Conservation (phyloP, 2,888 invertebrate species). For the Nebria brevicollis region DNA sequence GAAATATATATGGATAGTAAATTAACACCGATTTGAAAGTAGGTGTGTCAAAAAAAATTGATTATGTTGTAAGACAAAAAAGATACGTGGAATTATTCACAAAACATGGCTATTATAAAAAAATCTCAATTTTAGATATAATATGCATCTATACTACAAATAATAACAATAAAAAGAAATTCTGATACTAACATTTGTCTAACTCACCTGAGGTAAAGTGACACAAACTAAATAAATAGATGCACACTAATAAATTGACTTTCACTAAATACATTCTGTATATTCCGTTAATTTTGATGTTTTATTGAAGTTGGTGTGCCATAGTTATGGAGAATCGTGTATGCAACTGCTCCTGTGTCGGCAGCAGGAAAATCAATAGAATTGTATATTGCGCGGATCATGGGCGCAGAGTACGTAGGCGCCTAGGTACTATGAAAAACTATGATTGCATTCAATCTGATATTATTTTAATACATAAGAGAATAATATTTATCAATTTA, state of each 20-base stretch:
- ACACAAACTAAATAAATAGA: conserved; percentile 48
- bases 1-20: neutral
- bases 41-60: neutral
- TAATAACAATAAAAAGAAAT: neutral
- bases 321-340: conserved; percentile 13
- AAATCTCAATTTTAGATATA: neutral
- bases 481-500: too few species aligned
- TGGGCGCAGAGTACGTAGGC: neutral
- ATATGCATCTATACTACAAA: neutral
- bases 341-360: neutral
- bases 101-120: conserved; percentile 5
- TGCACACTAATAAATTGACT: conserved; percentile 44
- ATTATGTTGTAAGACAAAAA: neutral
- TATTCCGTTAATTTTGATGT: conserved; percentile 7
- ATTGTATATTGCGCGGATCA: conserved; percentile 50
- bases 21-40: neutral
- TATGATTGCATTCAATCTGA: too few species aligned
- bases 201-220: conserved; percentile 52
- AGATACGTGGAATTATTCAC: neutral
- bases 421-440: neutral
- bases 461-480: too few species aligned
- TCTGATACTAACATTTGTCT: conserved; percentile 20
- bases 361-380: conserved; percentile 53
- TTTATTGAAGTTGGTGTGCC: conserved; percentile 13
- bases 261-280: conserved; percentile 40